Conservation (phyloP, 2,888 invertebrate species). For the Noctuana brunneofusca region DNA sequence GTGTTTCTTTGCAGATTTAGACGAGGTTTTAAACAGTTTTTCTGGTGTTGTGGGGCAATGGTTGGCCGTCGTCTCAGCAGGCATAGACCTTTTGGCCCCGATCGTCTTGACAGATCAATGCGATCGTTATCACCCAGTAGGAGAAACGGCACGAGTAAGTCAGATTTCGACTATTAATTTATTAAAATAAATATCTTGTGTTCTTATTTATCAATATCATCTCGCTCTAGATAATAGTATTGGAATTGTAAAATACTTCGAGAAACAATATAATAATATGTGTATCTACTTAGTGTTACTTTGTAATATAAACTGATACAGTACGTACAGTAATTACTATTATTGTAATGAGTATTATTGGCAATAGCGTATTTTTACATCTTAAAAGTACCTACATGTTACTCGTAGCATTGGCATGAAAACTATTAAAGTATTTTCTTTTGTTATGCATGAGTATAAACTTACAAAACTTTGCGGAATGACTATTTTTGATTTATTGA, state of each 20-base stretch:
- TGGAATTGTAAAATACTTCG: no score
- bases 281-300: no score
- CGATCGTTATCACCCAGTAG: slow-evolving; percentile 85
- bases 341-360: not conserved
- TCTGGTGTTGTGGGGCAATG: slow-evolving; percentile 92
- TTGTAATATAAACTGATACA: no score
- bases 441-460: not conserved
- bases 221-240: no score
- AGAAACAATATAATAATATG: no score
- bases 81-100: slow-evolving; percentile 89
- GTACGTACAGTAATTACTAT: no score
- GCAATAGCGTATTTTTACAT: not conserved
- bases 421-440: not conserved
- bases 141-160: slow-evolving; percentile 76
- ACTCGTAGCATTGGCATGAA: not conserved
- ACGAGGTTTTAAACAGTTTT: slow-evolving; percentile 95
- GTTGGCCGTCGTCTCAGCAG: slow-evolving; percentile 87
- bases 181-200: no score
- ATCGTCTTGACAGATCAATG: slow-evolving; percentile 90
- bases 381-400: not conserved
- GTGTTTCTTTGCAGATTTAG: slow-evolving; percentile 88
- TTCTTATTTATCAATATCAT: no score
- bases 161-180: not conserved
- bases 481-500: no score
- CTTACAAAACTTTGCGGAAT: not conserved